These are phyloP conservation scores for Boulengeromyrus knoepffleri DNA, from an alignment of 2,113 vertebrate species.

Conservation along the genomic window DNA sequence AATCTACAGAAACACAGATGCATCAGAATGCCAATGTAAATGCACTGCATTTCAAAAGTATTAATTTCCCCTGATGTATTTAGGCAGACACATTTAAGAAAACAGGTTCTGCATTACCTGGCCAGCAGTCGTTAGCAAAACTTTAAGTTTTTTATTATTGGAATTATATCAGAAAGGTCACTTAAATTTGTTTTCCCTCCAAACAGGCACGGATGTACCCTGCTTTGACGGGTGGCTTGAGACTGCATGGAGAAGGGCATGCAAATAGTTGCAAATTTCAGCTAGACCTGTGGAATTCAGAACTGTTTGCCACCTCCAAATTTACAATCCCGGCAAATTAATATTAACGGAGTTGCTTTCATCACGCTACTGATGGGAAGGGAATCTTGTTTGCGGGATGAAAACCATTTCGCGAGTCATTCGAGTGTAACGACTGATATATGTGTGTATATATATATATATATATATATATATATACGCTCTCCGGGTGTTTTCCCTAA, in stretches of 20 bases:
- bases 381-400: not conserved
- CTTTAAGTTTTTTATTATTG: not conserved
- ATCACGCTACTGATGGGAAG: not conserved
- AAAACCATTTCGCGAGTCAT: conserved; percentile 6
- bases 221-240: not conserved
- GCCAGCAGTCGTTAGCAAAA: not conserved
- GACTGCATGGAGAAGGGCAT: not conserved
- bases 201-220: not conserved
- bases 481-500: not conserved
- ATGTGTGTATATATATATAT: no score
- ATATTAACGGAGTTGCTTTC: not conserved
- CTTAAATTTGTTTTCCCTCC: not conserved
- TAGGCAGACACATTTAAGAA: not conserved
- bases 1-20: not conserved
- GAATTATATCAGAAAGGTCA: not conserved
- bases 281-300: not conserved
- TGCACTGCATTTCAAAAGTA: not conserved
- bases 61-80: not conserved
- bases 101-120: not conserved
- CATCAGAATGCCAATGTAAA: not conserved
- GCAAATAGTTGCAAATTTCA: not conserved
- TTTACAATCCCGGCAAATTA: not conserved
- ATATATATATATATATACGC: not conserved
- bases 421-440: not conserved
- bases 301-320: not conserved